Conservation (phyloP, 1,140 invertebrate genomes). For the Zaprionus ghesquierei region DNA sequence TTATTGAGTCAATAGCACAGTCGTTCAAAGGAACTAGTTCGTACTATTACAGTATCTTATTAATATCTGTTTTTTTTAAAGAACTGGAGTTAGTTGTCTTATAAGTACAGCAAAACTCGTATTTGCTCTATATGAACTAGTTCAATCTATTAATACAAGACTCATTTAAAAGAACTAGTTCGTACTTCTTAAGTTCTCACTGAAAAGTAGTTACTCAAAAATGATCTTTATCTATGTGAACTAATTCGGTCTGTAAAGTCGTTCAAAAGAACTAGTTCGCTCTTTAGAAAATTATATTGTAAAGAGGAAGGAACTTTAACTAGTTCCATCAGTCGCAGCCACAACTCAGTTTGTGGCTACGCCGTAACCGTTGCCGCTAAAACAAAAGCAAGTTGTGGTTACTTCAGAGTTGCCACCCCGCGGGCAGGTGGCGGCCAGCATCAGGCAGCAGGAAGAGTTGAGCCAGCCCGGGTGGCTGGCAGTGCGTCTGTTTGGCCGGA, state of each 20-base stretch:
- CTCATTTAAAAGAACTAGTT: too few relatives aligned
- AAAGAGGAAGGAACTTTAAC: too few relatives aligned
- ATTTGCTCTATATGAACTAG: background rate
- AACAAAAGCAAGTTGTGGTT: background rate
- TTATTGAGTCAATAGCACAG: background rate
- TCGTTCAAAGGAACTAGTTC: too few relatives aligned
- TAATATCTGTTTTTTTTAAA: too few relatives aligned
- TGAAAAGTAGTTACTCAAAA: too few relatives aligned
- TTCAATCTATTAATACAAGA: too few relatives aligned
- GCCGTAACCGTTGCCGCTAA: background rate
- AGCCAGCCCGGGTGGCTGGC: background rate
- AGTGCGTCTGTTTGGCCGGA: conserved; percentile 69
- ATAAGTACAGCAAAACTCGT: background rate
- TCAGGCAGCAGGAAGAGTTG: background rate
- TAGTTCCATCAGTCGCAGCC: background rate
- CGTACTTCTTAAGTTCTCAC: too few relatives aligned
- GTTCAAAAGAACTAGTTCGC: too few relatives aligned
- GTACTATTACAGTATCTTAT: too few relatives aligned
- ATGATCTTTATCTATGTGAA: too few relatives aligned
- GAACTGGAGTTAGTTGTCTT: background rate
- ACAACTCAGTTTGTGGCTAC: background rate
- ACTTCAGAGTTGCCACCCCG: background rate
- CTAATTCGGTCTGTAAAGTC: too few relatives aligned
- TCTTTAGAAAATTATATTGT: too few relatives aligned
- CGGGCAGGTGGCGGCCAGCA: background rate